Base-by-base conservation (phyloP, 2,888 invertebrate species). In the Pseudoips prasinana region DNA sequence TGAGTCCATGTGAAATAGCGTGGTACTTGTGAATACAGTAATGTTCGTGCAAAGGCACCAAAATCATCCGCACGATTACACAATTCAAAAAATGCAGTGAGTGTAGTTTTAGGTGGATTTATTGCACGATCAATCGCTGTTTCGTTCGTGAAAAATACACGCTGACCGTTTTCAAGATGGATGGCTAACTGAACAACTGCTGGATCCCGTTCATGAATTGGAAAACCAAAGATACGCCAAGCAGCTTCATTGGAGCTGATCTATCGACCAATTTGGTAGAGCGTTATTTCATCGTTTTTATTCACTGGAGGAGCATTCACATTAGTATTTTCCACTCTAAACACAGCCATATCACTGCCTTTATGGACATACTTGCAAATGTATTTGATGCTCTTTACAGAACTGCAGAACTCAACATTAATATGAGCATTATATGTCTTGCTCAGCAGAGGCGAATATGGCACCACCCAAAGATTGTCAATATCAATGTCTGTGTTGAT, bases 161-260 rank as follows among this genome's bases (percentile, higher is more conserved):
- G 29, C n/a, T 37, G 42, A 6, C 31, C 37, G 24, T 45, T 47
- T 34, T 43, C 46, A 24, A 51, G 37, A 36, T 50, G 48, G 1
- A 52, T 35, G 3, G 35, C 42, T 11, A 51, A 23, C 10, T 51
- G 47, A 0, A 26, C 8, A 8, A 46, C 47, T 9, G 48, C 22
- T n/a, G 51, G 49, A 31, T 42, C 22, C 8, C 51, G 22, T 41
- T 51, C 46, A 20, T 52, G 44, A 5, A 51, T 39, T 1, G 47
- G 38, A 10, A 49, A 48, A 2, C 23, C 24, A 1, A 51, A 38
- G 8, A 35, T 45, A 7, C 25, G 39, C 46, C 46, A 55, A 8
- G 34, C 22, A 20, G 46, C 49, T 33, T 46, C 29, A 10, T 28
- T 34, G 9, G 22, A 19, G 9, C 33, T 39, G 4, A 44, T 31